Conservation (phyloP, 1,140 invertebrate species). For the Octopus sinensis region DNA sequence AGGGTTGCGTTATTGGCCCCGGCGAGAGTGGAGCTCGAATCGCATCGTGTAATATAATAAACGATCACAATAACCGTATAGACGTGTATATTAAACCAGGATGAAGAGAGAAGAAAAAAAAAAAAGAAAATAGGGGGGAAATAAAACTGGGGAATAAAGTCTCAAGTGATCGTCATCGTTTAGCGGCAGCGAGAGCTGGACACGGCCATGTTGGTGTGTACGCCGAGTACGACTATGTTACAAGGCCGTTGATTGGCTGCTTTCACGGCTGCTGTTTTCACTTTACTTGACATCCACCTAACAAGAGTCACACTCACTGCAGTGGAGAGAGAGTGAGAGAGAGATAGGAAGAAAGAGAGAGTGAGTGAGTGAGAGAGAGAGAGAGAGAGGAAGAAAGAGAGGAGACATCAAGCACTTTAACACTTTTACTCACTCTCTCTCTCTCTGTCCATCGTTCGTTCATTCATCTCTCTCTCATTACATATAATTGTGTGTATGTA, state of each 20-base stretch:
- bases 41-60: not conserved
- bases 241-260: not conserved
- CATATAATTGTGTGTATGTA: not conserved
- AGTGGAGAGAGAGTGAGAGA: constrained; percentile 13
- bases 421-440: too few relatives aligned
- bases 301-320: not conserved
- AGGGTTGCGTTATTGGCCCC: too few relatives aligned
- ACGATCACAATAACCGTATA: not conserved
- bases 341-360: constrained; percentile 7
- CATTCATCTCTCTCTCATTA: too few relatives aligned
- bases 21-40: too few relatives aligned
- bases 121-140: not conserved
- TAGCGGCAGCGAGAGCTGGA: not conserved
- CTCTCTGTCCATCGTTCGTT: too few relatives aligned
- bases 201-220: constrained; percentile 3
- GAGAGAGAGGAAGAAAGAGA: too few relatives aligned
- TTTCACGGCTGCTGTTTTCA: not conserved
- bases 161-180: not conserved
- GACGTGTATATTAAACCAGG: not conserved
- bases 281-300: not conserved
- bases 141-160: not conserved
- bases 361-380: not conserved
- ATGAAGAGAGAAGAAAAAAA: not conserved
- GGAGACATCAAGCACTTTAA: not conserved
- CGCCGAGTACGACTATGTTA: not conserved